A percentile compares a stretch with the other conserved stretches of the same genome.
Evolutionary conservation across 2,113 vertebrate species (phyloP).

Genomic region (Ellobius talpinus): DNA sequence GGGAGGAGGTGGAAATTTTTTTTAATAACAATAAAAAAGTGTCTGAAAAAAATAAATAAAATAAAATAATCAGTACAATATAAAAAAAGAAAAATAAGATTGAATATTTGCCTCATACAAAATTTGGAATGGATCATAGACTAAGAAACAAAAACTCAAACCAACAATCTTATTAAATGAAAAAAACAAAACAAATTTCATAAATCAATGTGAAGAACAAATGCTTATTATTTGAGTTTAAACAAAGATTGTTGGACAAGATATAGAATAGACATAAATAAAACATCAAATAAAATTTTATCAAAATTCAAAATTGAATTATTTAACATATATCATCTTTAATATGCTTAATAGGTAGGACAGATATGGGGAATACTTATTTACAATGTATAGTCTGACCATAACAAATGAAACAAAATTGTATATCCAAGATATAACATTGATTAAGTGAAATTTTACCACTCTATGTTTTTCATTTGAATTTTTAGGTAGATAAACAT

Average conservation of each 20-base stretch:
- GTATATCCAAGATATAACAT: neutral
- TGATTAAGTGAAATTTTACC: neutral
- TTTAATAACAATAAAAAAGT: too few species aligned
- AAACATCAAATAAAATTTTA: neutral
- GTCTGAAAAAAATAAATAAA: too few species aligned
- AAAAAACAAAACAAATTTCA: neutral
- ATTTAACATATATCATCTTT: neutral
- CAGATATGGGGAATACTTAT: neutral
- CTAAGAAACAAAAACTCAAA: neutral
- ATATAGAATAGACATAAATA: neutral
- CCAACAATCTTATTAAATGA: neutral
- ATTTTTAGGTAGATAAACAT: neutral
- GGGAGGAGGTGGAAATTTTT: too few species aligned
- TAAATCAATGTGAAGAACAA: neutral
- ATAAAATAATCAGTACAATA: too few species aligned
- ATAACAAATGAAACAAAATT: neutral
- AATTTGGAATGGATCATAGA: neutral
- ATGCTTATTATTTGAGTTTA: neutral
- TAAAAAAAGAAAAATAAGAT: too few species aligned
- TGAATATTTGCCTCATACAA: neutral
- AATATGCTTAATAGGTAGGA: neutral
- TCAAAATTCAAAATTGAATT: neutral
- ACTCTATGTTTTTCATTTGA: neutral
- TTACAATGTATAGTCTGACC: neutral
- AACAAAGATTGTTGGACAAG: neutral